Evolutionary conservation across 1,140 invertebrate genomes (phyloP), one percentile per base, ranked within the genome.

Genomic region (Lordiphosa mommai): DNA sequence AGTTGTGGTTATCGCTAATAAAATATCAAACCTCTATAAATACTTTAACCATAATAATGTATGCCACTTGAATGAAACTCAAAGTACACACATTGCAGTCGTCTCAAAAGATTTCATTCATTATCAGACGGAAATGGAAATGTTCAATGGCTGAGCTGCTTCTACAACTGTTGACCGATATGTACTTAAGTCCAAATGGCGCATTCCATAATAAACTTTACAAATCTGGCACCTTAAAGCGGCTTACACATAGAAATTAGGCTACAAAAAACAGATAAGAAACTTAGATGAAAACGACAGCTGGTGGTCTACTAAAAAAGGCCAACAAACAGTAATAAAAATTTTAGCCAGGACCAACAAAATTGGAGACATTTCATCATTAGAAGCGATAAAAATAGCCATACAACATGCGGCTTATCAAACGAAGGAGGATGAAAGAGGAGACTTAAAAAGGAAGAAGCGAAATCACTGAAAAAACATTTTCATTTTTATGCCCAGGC

Each of bases 191-290:
- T 20, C 3, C 23, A 30, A 46, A 23, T 37, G 32, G 13, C 33
- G 4, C 29, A 33, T 17, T 43, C 23, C 2, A 23, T 43, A 43
- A 43, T 43, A 43, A 43, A 43, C 10, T 37, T n/a, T 23, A 13
- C 53, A 53, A 70, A 66, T 70, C 66, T 66, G 66, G 56, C 66
- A 70, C 66, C 66, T 66, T 70, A 61, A 70, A 61, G 41, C 61
- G 66, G 66, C 66, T 69, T 69, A 69, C 30, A 61, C 46, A 29
- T 60, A 58, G 37, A 70, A 70, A 70, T 70, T 70, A 70, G 66
- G 46, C 66, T 60, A 43, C 40, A 43, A 56, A 53, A 16, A 8
- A 13, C 20, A 20, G 20, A 43, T 43, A 43, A 41, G 20, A 43
- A 7, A 17, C 17, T 6, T 20, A 43, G 27, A 43, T 43, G 40